Evolutionary conservation across 1,140 invertebrate genomes (phyloP).

Genomic region (Meloidogyne floridensis): DNA sequence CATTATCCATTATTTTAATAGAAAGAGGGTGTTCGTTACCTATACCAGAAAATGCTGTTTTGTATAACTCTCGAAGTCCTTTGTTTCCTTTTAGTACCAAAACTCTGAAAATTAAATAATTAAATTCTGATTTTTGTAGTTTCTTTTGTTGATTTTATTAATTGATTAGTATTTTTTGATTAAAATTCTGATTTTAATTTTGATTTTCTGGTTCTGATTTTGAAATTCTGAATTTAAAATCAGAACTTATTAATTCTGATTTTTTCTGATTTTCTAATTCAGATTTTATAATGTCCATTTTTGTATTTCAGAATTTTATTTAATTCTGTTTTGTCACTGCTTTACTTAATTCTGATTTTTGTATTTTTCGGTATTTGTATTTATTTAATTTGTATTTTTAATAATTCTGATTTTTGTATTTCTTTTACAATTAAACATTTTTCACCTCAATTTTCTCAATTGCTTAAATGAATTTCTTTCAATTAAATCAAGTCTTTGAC

Average conservation of each 20-base stretch:
- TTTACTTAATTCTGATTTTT: background rate
- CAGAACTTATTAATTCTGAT: too few species aligned
- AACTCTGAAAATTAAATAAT: conserved; percentile 36
- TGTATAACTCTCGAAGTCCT: conserved; percentile 43
- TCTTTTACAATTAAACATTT: background rate
- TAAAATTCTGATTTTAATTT: background rate
- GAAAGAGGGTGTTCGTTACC: conserved; percentile 45
- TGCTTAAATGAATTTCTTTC: conserved; percentile 52
- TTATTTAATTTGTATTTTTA: background rate
- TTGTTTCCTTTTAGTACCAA: conserved; percentile 41
- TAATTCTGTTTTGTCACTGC: background rate
- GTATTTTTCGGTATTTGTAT: too few species aligned
- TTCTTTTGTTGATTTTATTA: background rate
- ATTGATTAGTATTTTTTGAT: background rate
- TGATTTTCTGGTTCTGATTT: background rate
- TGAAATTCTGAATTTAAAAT: too few species aligned
- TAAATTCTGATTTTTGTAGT: background rate
- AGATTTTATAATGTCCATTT: background rate
- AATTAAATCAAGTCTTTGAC: conserved; percentile 46
- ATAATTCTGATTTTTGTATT: too few species aligned
- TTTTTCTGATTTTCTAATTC: too few species aligned
- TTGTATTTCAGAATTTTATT: background rate
- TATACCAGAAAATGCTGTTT: conserved; percentile 48
- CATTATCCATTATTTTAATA: conserved; percentile 50
- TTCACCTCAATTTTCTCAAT: conserved; percentile 43